A percentile compares a stretch with the other conserved stretches of the same genome.
Evolutionary conservation across 2,888 invertebrate genomes (phyloP).

Genomic region (Rhagonycha lutea): DNA sequence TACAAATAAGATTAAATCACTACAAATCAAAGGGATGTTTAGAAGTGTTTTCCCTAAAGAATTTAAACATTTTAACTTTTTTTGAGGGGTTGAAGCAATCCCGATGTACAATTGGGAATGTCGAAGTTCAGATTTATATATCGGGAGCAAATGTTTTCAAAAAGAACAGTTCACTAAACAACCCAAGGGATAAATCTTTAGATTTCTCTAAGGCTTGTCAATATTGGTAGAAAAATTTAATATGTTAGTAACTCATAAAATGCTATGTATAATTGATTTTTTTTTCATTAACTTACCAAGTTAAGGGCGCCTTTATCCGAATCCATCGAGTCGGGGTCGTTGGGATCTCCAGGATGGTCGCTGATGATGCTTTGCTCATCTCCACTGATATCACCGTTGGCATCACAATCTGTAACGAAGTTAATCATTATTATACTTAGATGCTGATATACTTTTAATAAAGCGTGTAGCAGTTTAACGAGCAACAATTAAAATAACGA

Average conservation of each 20-base stretch:
- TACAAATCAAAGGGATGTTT: slow-evolving; percentile 35
- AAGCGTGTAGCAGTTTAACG: slow-evolving; percentile 9
- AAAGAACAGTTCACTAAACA: slow-evolving; percentile 44
- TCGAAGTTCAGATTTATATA: slow-evolving; percentile 49
- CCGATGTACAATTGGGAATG: slow-evolving; percentile 43
- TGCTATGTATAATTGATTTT: slow-evolving; percentile 12
- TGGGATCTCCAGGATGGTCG: slow-evolving; percentile 60
- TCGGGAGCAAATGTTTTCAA: slow-evolving; percentile 47
- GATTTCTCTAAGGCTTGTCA: slow-evolving; percentile 37
- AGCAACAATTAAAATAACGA: slow-evolving; percentile 4
- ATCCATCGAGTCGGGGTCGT: slow-evolving; percentile 67
- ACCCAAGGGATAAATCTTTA: slow-evolving; percentile 41
- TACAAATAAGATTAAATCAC: slow-evolving; percentile 38
- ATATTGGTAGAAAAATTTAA: slow-evolving; percentile 44
- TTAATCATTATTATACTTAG: slow-evolving; percentile 6
- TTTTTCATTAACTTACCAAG: slow-evolving; percentile 57
- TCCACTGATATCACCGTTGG: slow-evolving; percentile 65
- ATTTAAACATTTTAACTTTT: slow-evolving; percentile 55
- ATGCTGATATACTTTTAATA: neutral
- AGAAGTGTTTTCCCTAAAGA: slow-evolving; percentile 49
- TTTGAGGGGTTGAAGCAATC: slow-evolving; percentile 42
- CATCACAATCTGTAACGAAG: slow-evolving; percentile 61
- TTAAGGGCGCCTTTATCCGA: slow-evolving; percentile 65
- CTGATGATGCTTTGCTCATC: slow-evolving; percentile 65
- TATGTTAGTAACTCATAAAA: slow-evolving; percentile 23